phyloP scores from a whole-genome alignment of 2,888 invertebrate species.

The Tyria jacobaeae region DNA sequence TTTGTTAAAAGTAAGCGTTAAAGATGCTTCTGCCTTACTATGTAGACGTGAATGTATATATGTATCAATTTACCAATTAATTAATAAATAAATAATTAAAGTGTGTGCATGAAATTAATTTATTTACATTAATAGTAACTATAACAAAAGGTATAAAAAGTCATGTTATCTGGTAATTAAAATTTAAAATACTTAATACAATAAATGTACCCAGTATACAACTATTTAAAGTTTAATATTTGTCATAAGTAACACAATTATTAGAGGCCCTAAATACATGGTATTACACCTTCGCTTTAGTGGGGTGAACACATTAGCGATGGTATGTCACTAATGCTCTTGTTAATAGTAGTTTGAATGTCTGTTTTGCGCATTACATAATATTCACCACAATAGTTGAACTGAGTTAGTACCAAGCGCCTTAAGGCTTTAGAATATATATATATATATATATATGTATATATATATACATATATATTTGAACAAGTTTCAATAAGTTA shows the following conservation, averaged over 20 bases:
- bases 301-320: slow-evolving; percentile 3
- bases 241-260: not conserved
- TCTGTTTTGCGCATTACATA: slow-evolving; percentile 2
- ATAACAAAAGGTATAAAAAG: no score
- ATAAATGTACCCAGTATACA: no score
- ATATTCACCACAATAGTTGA: not conserved
- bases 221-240: no score
- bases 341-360: slow-evolving; percentile 7
- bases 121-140: no score
- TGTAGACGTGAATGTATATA: no score
- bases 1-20: no score
- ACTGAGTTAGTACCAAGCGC: not conserved
- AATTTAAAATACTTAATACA: no score
- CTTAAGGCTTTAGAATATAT: not conserved
- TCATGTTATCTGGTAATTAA: no score
- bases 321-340: slow-evolving; percentile 1
- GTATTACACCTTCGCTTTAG: slow-evolving; percentile 2
- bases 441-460: not conserved
- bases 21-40: no score
- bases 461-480: not conserved
- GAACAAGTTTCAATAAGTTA: not conserved
- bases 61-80: no score
- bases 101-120: no score
- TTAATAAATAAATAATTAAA: no score
- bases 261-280: not conserved